Evolutionary conservation across 2,888 invertebrate genomes (phyloP), one percentile per base, ranked within the genome.

Genomic region (Beris chalybata): DNA sequence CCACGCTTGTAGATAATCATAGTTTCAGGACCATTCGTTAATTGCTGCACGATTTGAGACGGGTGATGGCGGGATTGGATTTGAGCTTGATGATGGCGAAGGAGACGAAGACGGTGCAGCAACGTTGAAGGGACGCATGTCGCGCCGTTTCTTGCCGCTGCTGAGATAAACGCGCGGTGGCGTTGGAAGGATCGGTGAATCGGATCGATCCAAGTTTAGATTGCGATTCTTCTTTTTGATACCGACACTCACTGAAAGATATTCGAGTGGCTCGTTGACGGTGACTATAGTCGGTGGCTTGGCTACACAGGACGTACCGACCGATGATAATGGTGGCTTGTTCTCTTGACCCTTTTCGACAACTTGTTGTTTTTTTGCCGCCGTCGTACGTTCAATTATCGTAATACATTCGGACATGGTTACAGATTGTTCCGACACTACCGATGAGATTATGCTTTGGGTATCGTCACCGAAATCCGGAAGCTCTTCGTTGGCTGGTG

Each of bases 381-480:
- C 30, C 71, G 78, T 73, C 73, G 83, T 86, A 73, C 85, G 86
- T 70, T 87, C 83, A 45, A 85, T 83, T 56, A 83, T 76, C 73
- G 85, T 83, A 29, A 87, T 86, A 38, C 87, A 84, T 74, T 89
- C 89, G 71, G 85, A 86, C 79, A 88, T 86, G 75, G 87, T 86
- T 77, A 87, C 84, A 65, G 89, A 89, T 74, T 87, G 84, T 80
- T 87, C 88, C 59, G 91, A 91, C 79, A 91, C 85, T 12, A 85
- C 88, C 43, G 91, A 90, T 13, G 91, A 91, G 71, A 90, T 82
- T 50, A 91, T 84, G 79, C 91, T 91, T 72, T 89, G 89, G 15
- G 87, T 86, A 74, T 91, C 91, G 58, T 80, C 80, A 59, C 73
- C 77, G 64, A 78, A 80, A 73, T 86, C 87, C 56, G 87, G 86